Evolutionary conservation across 2,888 invertebrate genomes (phyloP).

Genomic region (Deilephila elpenor): DNA sequence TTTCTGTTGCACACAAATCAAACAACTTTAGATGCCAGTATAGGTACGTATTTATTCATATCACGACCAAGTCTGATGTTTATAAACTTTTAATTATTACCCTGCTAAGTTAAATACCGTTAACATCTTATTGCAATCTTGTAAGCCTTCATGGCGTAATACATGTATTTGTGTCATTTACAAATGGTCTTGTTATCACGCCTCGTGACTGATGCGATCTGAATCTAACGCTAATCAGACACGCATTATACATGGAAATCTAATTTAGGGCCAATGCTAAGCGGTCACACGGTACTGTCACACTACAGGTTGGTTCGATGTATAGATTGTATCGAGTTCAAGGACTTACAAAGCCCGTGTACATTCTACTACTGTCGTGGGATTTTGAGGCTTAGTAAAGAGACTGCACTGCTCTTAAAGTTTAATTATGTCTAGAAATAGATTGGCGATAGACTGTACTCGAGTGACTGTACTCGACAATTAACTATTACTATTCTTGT

Average conservation of each 20-base stretch:
- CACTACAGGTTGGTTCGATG: neutral
- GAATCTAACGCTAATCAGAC: constrained; percentile 23
- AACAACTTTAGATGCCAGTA: no score
- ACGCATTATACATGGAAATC: constrained; percentile 23
- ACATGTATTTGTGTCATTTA: constrained; percentile 23
- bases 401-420: no score
- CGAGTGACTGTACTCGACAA: no score
- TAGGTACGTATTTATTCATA: neutral
- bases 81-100: neutral
- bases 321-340: neutral
- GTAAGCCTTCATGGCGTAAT: constrained; percentile 9
- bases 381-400: no score
- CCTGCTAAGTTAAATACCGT: no score
- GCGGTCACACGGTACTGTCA: constrained; percentile 31
- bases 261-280: constrained; percentile 35
- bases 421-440: no score
- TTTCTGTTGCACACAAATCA: no score
- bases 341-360: no score
- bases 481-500: no score
- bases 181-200: constrained; percentile 21
- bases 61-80: neutral
- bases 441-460: no score
- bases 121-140: neutral
- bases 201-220: constrained; percentile 17
- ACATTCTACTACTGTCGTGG: no score